Evolutionary conservation across 2,797 vertebrate species (phyloP), one percentile per base, ranked within the genome.

Genomic region (Lutra lutra): DNA sequence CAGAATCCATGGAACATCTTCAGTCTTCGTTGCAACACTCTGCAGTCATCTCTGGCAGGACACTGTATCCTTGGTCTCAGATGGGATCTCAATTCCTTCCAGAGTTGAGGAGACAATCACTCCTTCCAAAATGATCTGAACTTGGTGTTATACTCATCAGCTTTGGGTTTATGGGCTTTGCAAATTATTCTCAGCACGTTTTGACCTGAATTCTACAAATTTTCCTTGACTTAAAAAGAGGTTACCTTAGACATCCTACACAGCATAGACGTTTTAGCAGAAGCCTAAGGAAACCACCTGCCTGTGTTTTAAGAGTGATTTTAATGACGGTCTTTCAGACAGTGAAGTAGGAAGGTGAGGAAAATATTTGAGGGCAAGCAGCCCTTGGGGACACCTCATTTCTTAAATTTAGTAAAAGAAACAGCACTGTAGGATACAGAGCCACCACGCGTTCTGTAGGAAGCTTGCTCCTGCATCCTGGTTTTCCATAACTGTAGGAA

Each of bases 161-260:
- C 40, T 86, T 87, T 87, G 64, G n/a, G 82, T 58, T 78, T 48
- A 78, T 2, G 2, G 64, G 27, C n/a, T 87, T 92, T 90, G 10
- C 27, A 95, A 94, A 91, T 92, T 88, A 89, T 92, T 86, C 48
- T 89, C 60, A 29, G 14, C 25, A 20, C 43, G 54, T 75, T 40
- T 96, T 64, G 72, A 92, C 75, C 35, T 92, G 92, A 94, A 68
- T 58, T 91, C 20, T 73, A 79, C n/a, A 80, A 66, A 78, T 60
- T 66, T 87, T 68, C 73, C 48, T 90, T 88, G 58, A 46, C 23
- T 56, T 72, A 23, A 27, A 86, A 95, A 48, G 14, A 75, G 48
- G 12, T 70, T 86, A 62, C 7, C 20, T 38, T 62, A 64, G 60
- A 85, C 10, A 40, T 40, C 32, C 38, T 11, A 62, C 0, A 2